A percentile compares a stretch with the other conserved stretches of the same genome.
phyloP scores from a whole-genome alignment of 1,140 invertebrate genomes.

The Carposina sasakii region DNA sequence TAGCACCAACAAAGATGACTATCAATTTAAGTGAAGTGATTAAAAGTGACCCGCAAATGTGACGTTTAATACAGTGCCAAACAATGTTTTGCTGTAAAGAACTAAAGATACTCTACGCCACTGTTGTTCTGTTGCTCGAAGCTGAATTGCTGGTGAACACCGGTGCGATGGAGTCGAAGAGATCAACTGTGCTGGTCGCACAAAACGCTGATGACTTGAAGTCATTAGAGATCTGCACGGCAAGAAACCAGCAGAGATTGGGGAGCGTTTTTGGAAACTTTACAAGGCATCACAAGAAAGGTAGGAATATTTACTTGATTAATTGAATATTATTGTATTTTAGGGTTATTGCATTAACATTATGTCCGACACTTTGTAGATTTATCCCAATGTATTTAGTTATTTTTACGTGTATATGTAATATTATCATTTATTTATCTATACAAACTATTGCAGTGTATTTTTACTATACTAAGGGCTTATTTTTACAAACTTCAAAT shows the following conservation, averaged over 20 bases:
- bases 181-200: constrained; percentile 54
- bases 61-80: constrained; percentile 57
- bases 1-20: constrained; percentile 57
- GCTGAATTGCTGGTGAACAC: constrained; percentile 56
- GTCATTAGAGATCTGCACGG: constrained; percentile 55
- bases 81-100: constrained; percentile 69
- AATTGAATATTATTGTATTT: too few relatives aligned
- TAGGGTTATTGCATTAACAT: too few relatives aligned
- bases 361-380: too few relatives aligned
- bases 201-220: constrained; percentile 57
- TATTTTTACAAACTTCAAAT: too few relatives aligned
- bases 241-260: constrained; percentile 57
- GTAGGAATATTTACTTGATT: too few relatives aligned
- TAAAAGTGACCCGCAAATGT: constrained; percentile 49
- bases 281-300: constrained; percentile 64
- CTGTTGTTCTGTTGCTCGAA: constrained; percentile 61
- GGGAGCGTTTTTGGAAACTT: constrained; percentile 64
- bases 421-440: too few relatives aligned
- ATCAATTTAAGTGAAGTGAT: constrained; percentile 54
- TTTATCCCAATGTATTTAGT: too few relatives aligned
- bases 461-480: too few relatives aligned
- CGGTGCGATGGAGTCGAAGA: constrained; percentile 59
- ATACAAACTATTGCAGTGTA: too few relatives aligned
- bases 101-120: constrained; percentile 64
- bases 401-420: too few relatives aligned